phyloP scores from a whole-genome alignment of 2,113 vertebrate genomes.

The Gavialis gangeticus region DNA sequence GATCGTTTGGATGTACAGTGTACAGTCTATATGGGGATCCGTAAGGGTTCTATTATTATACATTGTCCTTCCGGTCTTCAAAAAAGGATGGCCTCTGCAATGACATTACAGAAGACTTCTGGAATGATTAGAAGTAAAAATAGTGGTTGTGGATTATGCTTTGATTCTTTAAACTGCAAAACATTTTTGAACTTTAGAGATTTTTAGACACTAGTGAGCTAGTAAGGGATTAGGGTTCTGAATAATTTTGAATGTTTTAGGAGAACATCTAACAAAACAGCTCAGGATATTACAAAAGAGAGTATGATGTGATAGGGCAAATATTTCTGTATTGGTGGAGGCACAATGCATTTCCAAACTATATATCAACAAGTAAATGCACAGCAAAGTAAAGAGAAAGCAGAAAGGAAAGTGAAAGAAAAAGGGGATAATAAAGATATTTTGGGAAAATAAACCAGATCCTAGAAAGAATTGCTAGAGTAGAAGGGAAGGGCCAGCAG shows the following conservation, averaged over 20 bases:
- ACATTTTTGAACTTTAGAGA: neutral
- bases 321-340: neutral
- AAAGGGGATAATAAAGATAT: neutral
- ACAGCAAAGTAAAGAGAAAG: neutral
- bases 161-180: neutral
- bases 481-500: neutral
- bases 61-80: neutral
- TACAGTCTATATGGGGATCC: neutral
- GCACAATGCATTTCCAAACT: neutral
- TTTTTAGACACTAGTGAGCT: neutral
- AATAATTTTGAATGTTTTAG: accelerated
- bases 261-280: neutral
- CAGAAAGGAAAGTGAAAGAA: neutral
- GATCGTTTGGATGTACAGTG: neutral
- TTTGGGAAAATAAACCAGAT: neutral
- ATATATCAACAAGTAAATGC: neutral
- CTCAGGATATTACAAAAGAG: neutral
- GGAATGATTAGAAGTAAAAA: neutral
- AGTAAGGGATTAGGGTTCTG: neutral
- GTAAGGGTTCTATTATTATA: neutral
- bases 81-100: neutral
- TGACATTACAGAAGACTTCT: neutral
- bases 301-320: neutral
- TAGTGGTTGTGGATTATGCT: accelerated
- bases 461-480: neutral